Evolutionary conservation across 2,113 vertebrate genomes (phyloP).

Genomic region (Ophiodon elongatus): DNA sequence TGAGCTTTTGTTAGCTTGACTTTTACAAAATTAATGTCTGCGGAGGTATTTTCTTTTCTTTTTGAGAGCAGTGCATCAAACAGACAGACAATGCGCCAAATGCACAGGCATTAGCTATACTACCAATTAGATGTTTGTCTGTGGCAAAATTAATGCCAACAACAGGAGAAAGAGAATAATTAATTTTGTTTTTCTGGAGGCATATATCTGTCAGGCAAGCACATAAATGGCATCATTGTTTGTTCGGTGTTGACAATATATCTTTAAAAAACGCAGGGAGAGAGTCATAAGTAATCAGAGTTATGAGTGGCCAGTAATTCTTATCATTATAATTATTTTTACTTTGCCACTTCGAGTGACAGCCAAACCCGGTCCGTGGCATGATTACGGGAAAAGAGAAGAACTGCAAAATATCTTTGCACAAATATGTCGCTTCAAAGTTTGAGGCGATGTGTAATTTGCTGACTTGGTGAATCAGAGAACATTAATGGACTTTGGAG

Average conservation of each 20-base stretch:
- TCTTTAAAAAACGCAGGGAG: not conserved
- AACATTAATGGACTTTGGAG: not conserved
- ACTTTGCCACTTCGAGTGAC: not conserved
- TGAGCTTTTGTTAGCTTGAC: too few species aligned
- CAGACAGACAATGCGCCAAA: not conserved
- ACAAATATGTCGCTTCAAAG: not conserved
- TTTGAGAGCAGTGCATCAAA: not conserved
- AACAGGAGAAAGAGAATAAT: not conserved
- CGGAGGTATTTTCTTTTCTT: not conserved
- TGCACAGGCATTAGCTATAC: not conserved
- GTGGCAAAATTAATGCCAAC: not conserved
- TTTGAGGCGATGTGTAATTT: not conserved
- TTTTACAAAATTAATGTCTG: too few species aligned
- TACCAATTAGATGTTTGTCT: not conserved
- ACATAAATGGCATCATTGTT: not conserved
- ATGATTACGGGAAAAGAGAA: not conserved
- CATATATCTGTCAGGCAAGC: not conserved
- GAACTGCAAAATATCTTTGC: not conserved
- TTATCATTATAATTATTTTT: not conserved
- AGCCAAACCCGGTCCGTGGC: not conserved
- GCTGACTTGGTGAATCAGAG: not conserved
- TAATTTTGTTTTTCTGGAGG: not conserved
- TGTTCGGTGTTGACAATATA: not conserved
- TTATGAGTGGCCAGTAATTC: not conserved
- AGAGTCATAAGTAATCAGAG: not conserved